phyloP scores from a whole-genome alignment of 2,113 vertebrate genomes.

The Glareola pratincola region DNA sequence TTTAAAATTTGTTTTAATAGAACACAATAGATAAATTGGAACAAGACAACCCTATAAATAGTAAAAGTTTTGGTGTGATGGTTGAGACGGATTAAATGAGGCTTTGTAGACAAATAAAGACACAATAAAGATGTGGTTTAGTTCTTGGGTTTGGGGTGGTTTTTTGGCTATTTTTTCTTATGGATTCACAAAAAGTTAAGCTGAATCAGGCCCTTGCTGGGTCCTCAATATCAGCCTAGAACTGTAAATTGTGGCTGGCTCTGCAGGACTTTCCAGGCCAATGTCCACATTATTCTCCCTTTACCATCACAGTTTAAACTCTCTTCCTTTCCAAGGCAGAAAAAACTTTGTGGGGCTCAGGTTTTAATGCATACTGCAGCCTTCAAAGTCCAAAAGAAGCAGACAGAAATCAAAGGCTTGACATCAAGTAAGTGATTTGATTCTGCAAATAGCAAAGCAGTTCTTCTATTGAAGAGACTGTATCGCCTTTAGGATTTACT shows the following conservation, averaged over 20 bases:
- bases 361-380: neutral
- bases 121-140: neutral
- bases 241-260: neutral
- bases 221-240: neutral
- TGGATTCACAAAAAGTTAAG: neutral
- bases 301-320: neutral
- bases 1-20: neutral
- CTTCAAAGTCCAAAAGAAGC: constrained; percentile 20
- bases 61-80: neutral
- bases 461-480: neutral
- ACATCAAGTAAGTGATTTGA: neutral
- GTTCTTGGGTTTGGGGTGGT: neutral
- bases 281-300: neutral
- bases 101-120: neutral
- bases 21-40: neutral
- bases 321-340: neutral
- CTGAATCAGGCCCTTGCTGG: neutral
- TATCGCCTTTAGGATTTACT: constrained; percentile 32
- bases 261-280: neutral
- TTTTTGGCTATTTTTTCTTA: neutral
- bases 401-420: constrained; percentile 38
- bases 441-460: neutral
- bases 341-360: neutral
- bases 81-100: neutral
- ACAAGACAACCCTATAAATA: neutral